Conservation (phyloP, 1,140 invertebrate species). For the Drosophila arawakana region DNA sequence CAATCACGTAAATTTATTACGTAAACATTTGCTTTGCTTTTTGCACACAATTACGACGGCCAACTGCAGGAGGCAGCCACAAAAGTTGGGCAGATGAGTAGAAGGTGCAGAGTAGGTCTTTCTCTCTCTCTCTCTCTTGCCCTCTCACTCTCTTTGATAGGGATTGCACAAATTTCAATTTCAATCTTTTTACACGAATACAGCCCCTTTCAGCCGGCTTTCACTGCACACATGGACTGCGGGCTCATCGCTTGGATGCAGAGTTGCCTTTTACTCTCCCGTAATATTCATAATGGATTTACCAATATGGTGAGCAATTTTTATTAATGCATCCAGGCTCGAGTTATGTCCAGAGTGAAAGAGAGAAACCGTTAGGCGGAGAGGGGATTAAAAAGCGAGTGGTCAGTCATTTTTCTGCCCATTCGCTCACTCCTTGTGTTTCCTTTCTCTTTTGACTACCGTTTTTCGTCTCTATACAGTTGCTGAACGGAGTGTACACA, state of each 20-base stretch:
- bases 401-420: slow-evolving; percentile 44
- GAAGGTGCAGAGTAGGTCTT: slow-evolving; percentile 1
- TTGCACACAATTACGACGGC: slow-evolving; percentile 75
- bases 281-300: slow-evolving; percentile 84
- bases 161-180: slow-evolving; percentile 74
- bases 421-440: slow-evolving; percentile 5
- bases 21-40: slow-evolving; percentile 84
- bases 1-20: slow-evolving; percentile 85
- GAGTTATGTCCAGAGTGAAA: slow-evolving; percentile 5
- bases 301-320: slow-evolving; percentile 83
- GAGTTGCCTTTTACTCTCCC: slow-evolving; percentile 63
- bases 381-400: slow-evolving; percentile 36
- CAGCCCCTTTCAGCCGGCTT: neutral
- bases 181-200: slow-evolving; percentile 67
- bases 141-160: neutral
- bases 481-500: slow-evolving; percentile 39
- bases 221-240: slow-evolving; percentile 16
- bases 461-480: slow-evolving; percentile 40
- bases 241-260: slow-evolving; percentile 22
- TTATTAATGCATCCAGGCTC: slow-evolving; percentile 71
- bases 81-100: slow-evolving; percentile 6
- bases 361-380: neutral
- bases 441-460: neutral
- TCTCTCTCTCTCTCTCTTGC: slow-evolving; percentile 2
- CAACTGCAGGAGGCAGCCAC: slow-evolving; percentile 27